Base-by-base conservation (phyloP, 2,888 invertebrate species). In the Drosophila putrida region DNA sequence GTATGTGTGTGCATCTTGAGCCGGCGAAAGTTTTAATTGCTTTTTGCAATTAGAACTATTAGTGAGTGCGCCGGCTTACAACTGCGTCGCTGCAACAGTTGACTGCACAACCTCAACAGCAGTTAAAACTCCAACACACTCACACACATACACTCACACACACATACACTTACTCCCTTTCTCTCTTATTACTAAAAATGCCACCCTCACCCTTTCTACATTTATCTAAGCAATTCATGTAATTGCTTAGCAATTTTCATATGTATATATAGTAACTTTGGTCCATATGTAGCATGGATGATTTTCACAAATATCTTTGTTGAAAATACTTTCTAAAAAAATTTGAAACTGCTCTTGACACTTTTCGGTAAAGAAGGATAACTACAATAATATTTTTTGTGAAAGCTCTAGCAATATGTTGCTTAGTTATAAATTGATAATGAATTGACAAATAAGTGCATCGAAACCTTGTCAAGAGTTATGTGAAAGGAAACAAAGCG, bases 1-100 rank as follows among this genome's bases (percentile, higher is more conserved):
- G 38, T 27, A 49, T 35, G 49, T 72, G 59, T 80, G 71, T 78
- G 75, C 80, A 76, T 86, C 88, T 86, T 88, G 78, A 88, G 88
- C 75, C 71, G 74, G 86, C 70, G 80, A 86, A 86, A 86, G 85
- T 86, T 86, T 86, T 86, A 86, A 86, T 86, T 86, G 85, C 85
- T 86, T 86, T 86, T 86, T 88, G 85, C 85, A 86, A 86, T 86
- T 86, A 86, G 88, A 86, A 86, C 85, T 86, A 86, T 86, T 86
- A 86, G 86, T 86, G 80, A 83, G 78, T 84, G 78, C 69, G 73
- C 78, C 82, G 67, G 70, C 71, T 83, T 83, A 84, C 87, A 84
- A 84, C 76, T 85, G 79, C 82, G 67, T 62, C 64, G 80, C 78
- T 78, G 86, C 76, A 55, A 54, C 80, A 80, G 86, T 85, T 85